Evolutionary conservation across 2,797 vertebrate genomes (phyloP), one percentile per base, ranked within the genome.

Genomic region (Coccyzus lansbergi): DNA sequence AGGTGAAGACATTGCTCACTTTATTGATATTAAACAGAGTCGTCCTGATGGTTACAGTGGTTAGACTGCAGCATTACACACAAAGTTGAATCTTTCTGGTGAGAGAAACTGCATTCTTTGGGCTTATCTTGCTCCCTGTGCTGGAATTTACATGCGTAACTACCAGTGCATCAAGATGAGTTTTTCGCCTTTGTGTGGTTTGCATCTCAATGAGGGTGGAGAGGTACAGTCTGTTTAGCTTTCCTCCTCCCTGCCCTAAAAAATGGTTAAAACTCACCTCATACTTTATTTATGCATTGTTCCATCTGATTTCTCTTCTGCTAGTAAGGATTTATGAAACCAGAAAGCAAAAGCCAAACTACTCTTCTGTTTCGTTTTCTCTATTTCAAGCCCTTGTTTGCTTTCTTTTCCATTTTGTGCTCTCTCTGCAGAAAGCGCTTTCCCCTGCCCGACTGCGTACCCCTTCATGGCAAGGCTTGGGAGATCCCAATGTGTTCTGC

Each of bases 141-240:
- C 71, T 93, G 88, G 93, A 94, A 95, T 96, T 92, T 95, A 94
- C 91, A 88, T 93, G 91, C 64, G 58, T 94, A 94, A 94, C 93
- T 94, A 88, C 93, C 80, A 83, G 93, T 94, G 92, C 94, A 94
- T 94, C 94, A 94, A 92, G 92, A 92, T 96, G 93, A 95, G 83
- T 94, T 94, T 92, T 95, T 78, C 4, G 6, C 79, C 76, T 95
- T 96, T 92, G 83, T 92, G 92, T 90, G 80, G 93, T 95, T 95
- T 91, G 89, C 92, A 96, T 97, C 87, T 93, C 92, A 94, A 93
- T 92, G 95, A 95, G 77, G 77, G 67, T 31, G 19, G 64, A 95
- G 88, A 93, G 81, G 74, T 95, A 88, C 77, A 90, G 69, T 53
- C 82, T 95, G 40, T 88, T 94, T 77, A 79, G 83, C 62, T 92